These are phyloP conservation scores for Malurus leucopterus DNA, from an alignment of 2,797 vertebrate genomes.

Conservation along the genomic window DNA sequence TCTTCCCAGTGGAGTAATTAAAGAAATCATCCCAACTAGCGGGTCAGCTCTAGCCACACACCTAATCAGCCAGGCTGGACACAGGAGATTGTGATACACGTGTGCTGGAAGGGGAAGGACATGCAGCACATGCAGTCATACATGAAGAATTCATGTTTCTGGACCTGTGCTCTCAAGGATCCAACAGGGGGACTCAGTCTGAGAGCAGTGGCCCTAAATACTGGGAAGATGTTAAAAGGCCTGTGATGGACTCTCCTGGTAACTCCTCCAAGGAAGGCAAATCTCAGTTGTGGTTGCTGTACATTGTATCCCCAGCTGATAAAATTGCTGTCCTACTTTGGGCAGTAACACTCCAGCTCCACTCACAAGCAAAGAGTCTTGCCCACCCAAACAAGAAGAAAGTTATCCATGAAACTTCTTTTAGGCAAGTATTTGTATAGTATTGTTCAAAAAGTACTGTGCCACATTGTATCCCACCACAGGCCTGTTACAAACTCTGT, in stretches of 20 bases:
- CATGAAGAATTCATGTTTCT: not conserved
- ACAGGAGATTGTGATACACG: not conserved
- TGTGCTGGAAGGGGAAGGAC: not conserved
- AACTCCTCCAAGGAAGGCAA: not conserved
- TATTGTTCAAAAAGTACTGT: not conserved
- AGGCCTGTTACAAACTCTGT: not conserved
- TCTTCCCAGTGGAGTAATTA: constrained; percentile 23
- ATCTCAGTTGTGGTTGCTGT: not conserved
- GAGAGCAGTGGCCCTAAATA: not conserved
- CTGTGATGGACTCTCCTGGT: not conserved
- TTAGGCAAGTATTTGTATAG: not conserved
- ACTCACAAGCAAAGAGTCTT: not conserved
- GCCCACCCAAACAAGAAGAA: not conserved
- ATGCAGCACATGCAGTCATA: not conserved
- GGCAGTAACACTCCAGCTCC: not conserved
- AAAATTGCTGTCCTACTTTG: not conserved
- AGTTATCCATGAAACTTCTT: not conserved
- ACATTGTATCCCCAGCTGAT: not conserved
- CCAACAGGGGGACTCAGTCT: not conserved
- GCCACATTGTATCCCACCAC: not conserved
- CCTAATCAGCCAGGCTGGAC: constrained; percentile 22
- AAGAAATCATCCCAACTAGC: constrained; percentile 19
- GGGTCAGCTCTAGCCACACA: not conserved
- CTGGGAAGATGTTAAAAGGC: not conserved
- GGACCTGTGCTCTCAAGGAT: not conserved